Evolutionary conservation across 2,888 invertebrate genomes (phyloP).

Genomic region (Synanthedon vespiformis): DNA sequence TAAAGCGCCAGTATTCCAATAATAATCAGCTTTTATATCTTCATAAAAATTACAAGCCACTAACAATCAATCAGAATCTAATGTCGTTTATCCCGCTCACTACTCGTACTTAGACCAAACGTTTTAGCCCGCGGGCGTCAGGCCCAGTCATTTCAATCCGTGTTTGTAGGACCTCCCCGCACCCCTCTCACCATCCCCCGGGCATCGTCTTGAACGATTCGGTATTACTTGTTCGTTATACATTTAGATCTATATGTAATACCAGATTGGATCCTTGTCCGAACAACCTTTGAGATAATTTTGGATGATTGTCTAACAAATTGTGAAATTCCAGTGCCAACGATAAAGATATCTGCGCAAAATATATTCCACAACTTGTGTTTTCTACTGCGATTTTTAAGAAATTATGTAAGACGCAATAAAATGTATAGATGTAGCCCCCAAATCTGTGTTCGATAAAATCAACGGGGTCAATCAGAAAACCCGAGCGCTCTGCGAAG

Average conservation of each 20-base stretch:
- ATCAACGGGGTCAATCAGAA: conserved; percentile 22
- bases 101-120: neutral
- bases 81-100: neutral
- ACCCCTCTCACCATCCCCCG: conserved; percentile 12
- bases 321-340: too few species aligned
- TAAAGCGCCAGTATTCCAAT: too few species aligned
- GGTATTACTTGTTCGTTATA: conserved; percentile 21
- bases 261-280: neutral
- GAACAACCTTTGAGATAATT: neutral
- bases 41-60: too few species aligned
- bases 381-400: too few species aligned
- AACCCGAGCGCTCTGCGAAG: conserved; percentile 15
- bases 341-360: too few species aligned
- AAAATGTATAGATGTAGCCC: too few species aligned
- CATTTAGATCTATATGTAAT: neutral
- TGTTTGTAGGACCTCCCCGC: conserved; percentile 34
- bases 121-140: conserved; percentile 30
- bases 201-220: conserved; percentile 9
- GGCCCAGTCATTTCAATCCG: conserved; percentile 43
- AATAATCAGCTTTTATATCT: too few species aligned
- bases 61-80: neutral
- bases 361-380: too few species aligned
- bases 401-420: too few species aligned
- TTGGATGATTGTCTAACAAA: neutral
- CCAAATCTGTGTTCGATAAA: too few species aligned